phyloP scores from a whole-genome alignment of 2,888 invertebrate genomes.

The Rhagonycha lutea region DNA sequence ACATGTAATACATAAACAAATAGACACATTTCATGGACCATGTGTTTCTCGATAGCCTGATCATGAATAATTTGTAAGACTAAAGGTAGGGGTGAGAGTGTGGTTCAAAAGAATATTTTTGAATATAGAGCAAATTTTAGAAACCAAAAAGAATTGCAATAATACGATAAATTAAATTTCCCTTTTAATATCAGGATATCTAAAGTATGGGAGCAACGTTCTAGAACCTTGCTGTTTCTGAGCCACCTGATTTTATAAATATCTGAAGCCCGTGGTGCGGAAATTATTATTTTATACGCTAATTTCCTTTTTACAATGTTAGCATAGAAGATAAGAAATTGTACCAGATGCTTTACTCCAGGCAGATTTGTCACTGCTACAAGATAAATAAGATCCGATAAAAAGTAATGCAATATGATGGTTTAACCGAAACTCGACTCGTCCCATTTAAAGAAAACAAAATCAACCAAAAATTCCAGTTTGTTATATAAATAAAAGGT shows the following conservation, averaged over 20 bases:
- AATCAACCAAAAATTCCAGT: too few relatives aligned
- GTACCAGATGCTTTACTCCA: neutral
- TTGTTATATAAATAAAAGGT: too few relatives aligned
- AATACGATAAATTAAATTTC: neutral
- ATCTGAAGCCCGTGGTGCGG: neutral
- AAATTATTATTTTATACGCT: neutral
- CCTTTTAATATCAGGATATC: neutral
- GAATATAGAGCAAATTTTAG: neutral
- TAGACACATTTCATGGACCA: neutral
- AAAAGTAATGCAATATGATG: neutral
- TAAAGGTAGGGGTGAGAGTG: neutral
- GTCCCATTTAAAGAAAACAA: too few relatives aligned
- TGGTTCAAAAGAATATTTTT: neutral
- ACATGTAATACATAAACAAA: neutral
- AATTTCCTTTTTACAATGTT: neutral
- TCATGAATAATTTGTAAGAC: neutral
- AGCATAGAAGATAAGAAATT: neutral
- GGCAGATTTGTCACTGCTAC: neutral
- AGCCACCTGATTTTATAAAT: neutral
- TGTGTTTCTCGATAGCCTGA: neutral
- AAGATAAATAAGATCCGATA: neutral
- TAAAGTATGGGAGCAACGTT: neutral
- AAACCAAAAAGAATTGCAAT: neutral
- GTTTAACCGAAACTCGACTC: too few relatives aligned
- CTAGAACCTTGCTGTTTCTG: neutral